Conservation (phyloP, 1,140 invertebrate genomes). For the Meloidogyne exigua region DNA sequence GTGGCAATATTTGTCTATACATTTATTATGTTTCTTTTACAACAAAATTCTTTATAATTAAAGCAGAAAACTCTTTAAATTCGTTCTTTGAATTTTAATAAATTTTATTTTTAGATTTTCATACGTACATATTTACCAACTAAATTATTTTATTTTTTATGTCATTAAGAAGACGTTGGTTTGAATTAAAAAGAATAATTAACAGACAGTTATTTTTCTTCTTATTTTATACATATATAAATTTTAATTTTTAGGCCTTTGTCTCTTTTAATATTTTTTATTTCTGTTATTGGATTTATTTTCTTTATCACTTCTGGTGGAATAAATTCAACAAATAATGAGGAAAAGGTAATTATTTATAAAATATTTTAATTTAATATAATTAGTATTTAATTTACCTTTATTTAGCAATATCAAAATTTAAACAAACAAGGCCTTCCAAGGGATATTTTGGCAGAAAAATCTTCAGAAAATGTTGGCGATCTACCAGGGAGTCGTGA, state of each 20-base stretch:
- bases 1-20: no score
- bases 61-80: no score
- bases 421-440: constrained; percentile 13
- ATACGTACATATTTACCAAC: not conserved
- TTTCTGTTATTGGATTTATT: constrained; percentile 43
- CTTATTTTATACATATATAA: constrained; percentile 7
- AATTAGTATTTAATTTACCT: no score
- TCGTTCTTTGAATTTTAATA: not conserved
- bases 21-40: no score
- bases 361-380: constrained; percentile 16
- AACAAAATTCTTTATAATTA: no score
- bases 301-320: constrained; percentile 33
- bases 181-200: constrained; percentile 41
- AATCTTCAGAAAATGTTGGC: not conserved
- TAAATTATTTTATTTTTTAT: constrained; percentile 14
- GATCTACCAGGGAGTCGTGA: constrained; percentile 53
- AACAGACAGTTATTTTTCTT: constrained; percentile 47
- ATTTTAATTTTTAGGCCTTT: constrained; percentile 42
- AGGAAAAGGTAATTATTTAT: not conserved
- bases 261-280: constrained; percentile 35
- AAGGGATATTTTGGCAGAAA: no score
- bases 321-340: constrained; percentile 16
- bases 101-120: not conserved
- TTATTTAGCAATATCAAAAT: constrained; percentile 14
- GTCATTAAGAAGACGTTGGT: constrained; percentile 41